A percentile compares a stretch with the other conserved stretches of the same genome.
phyloP scores from a whole-genome alignment of 2,797 vertebrate species.

The Chanos chanos region DNA sequence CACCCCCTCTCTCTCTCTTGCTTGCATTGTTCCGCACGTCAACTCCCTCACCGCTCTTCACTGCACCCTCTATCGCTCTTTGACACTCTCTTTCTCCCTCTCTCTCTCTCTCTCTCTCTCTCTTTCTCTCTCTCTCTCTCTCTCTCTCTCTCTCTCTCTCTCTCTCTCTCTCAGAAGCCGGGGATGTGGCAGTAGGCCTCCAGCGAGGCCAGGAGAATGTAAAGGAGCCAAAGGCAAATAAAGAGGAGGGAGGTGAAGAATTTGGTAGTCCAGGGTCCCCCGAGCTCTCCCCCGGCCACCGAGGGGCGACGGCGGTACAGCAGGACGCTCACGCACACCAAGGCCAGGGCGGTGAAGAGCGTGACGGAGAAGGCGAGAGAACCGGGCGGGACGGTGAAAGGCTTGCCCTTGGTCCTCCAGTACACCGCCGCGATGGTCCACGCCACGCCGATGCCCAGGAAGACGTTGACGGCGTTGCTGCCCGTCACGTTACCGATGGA shows the following conservation, averaged over 20 bases:
- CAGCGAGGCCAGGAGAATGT: conserved; percentile 79
- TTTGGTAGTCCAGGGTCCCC: conserved; percentile 78
- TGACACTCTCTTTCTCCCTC: conserved; percentile 37
- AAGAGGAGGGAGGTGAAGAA: conserved; percentile 69
- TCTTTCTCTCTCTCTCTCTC: neutral
- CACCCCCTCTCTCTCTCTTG: neutral
- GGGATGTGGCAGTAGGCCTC: conserved; percentile 82
- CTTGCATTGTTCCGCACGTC: neutral
- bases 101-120: neutral
- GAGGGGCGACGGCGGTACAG: conserved; percentile 73
- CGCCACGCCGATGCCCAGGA: conserved; percentile 82
- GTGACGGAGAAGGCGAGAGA: conserved; percentile 83
- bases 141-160: neutral
- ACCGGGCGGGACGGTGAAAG: conserved; percentile 73
- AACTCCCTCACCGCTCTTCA: conserved; percentile 1
- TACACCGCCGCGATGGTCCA: conserved; percentile 82
- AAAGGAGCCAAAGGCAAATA: conserved; percentile 75
- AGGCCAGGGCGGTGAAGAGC: conserved; percentile 76
- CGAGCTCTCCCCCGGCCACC: conserved; percentile 77
- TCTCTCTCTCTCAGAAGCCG: conserved; percentile 55
- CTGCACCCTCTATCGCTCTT: conserved; percentile 6
- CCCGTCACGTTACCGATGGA: conserved; percentile 87
- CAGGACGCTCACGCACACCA: conserved; percentile 64
- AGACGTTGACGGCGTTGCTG: conserved; percentile 84
- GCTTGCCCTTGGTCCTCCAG: conserved; percentile 71